Conservation (phyloP, 2,888 invertebrate genomes). For the Protodeltote pygarga region DNA sequence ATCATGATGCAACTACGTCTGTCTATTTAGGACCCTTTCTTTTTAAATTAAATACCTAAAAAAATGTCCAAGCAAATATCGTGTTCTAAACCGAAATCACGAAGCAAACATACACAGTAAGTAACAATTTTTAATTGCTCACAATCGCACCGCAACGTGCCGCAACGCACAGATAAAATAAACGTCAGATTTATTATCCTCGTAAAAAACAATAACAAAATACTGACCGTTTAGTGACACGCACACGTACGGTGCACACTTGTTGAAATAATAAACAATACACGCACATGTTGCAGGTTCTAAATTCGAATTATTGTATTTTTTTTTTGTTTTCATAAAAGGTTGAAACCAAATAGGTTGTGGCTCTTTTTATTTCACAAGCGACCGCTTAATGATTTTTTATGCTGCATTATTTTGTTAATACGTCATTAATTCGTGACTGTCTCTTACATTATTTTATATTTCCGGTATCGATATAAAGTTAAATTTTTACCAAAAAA, state of each 20-base stretch:
- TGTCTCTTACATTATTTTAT: too few species aligned
- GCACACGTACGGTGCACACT: too few species aligned
- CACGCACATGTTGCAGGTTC: conserved; percentile 62
- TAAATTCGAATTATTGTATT: conserved; percentile 27
- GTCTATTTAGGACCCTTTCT: too few species aligned
- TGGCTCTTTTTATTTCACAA: conserved; percentile 2
- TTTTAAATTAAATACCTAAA: too few species aligned
- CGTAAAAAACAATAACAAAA: conserved; percentile 77
- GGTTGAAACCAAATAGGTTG: conserved; percentile 27
- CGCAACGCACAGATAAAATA: conserved; percentile 55
- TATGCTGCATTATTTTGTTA: too few species aligned
- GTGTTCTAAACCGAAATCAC: conserved; percentile 45
- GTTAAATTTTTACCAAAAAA: too few species aligned
- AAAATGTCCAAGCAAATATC: conserved; percentile 32
- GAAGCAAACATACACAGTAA: conserved; percentile 43
- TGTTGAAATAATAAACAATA: conserved; percentile 73
- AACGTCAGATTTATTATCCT: conserved; percentile 63
- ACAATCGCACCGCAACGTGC: conserved; percentile 56
- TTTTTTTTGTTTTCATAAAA: conserved; percentile 14
- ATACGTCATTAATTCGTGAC: too few species aligned
- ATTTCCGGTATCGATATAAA: too few species aligned
- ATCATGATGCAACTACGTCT: too few species aligned
- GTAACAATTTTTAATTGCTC: conserved; percentile 53
- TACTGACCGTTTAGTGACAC: conserved; percentile 71
- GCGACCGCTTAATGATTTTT: too few species aligned